Conservation (phyloP, 2,113 vertebrate genomes). For the Phaethornis superciliosus region DNA sequence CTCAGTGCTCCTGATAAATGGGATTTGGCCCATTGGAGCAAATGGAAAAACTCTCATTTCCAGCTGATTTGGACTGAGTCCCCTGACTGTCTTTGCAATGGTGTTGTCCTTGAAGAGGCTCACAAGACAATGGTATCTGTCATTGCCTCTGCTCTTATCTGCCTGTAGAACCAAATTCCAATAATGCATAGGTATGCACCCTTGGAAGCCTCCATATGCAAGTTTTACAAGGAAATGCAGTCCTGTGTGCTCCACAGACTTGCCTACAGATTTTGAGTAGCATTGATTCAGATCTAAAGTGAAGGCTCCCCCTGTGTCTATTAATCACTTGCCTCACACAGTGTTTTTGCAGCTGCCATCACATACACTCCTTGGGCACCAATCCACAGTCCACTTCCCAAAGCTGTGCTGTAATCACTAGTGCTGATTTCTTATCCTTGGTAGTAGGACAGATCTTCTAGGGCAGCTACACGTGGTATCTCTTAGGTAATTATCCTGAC, state of each 20-base stretch:
- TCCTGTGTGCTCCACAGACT: background rate
- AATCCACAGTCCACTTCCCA: background rate
- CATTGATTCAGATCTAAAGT: conserved; percentile 22
- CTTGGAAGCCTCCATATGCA: background rate
- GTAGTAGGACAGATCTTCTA: background rate
- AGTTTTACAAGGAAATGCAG: background rate
- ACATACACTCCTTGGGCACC: background rate
- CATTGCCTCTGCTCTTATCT: background rate
- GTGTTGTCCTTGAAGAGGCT: background rate
- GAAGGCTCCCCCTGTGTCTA: conserved; percentile 19
- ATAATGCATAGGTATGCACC: accelerated
- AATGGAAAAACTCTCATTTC: background rate
- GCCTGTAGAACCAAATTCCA: background rate
- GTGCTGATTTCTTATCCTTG: background rate
- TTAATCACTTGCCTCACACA: background rate
- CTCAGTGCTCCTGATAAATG: background rate
- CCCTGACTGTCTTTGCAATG: background rate
- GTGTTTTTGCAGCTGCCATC: background rate
- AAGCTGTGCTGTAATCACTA: accelerated
- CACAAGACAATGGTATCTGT: background rate
- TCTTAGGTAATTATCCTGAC: background rate
- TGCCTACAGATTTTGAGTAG: background rate
- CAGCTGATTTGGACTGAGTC: background rate
- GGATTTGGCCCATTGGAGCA: background rate
- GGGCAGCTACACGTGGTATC: background rate